Percentiles rank a stretch among this genome's conserved stretches.
Conservation (phyloP, 2,888 invertebrate genomes). For the Leucophenga maculata region DNA sequence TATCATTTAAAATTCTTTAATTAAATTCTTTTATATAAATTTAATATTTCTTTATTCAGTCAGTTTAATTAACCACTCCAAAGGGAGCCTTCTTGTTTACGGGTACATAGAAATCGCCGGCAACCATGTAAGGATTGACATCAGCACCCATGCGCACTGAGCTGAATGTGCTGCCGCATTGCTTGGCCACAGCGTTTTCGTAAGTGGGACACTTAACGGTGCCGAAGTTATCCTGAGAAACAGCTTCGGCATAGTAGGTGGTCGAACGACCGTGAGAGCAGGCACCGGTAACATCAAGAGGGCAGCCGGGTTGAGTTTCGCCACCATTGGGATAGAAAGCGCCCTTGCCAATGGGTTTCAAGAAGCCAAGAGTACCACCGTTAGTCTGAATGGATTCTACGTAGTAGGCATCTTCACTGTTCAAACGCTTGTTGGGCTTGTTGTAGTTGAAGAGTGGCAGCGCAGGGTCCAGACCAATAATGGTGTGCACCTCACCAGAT, state of each 20-base stretch:
- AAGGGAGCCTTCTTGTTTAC: conserved; percentile 55
- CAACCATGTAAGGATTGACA: conserved; percentile 56
- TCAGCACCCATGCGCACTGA: conserved; percentile 60
- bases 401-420: conserved; percentile 61
- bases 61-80: conserved; percentile 31
- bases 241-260: conserved; percentile 72
- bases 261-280: conserved; percentile 73
- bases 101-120: conserved; percentile 66
- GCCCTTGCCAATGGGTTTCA: conserved; percentile 70
- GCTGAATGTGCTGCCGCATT: conserved; percentile 58
- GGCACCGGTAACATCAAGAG: conserved; percentile 64
- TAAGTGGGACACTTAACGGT: conserved; percentile 54
- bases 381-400: conserved; percentile 70
- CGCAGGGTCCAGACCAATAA: conserved; percentile 73
- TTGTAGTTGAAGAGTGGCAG: conserved; percentile 60
- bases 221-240: conserved; percentile 58
- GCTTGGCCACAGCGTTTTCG: conserved; percentile 61
- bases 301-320: conserved; percentile 75
- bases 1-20: too few species aligned
- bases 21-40: not conserved
- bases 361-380: conserved; percentile 61
- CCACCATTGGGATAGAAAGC: conserved; percentile 75
- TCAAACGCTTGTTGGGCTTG: conserved; percentile 54
- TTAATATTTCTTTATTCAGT: not conserved
- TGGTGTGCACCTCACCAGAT: conserved; percentile 75